Base-by-base conservation (phyloP, 1,140 invertebrate genomes). In the Lepidurus couesii region DNA sequence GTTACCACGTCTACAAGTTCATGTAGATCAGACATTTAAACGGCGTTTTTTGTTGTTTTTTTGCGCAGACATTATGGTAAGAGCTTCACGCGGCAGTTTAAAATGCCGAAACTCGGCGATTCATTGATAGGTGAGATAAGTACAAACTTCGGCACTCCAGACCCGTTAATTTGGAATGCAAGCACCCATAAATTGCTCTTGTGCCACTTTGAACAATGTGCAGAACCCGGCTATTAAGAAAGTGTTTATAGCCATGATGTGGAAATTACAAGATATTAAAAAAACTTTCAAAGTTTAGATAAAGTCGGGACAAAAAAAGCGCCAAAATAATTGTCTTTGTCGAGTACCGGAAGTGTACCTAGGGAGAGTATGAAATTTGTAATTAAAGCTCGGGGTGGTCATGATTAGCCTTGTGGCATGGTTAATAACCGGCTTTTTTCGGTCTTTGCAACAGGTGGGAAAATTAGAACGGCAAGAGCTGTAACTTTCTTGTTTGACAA, bases 361-460 rank as follows among this genome's bases (percentile, higher is more conserved):
- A 65, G 53, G 53, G 53, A 13, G 53, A 21, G 53, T 65, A 65
- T 65, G 53, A 65, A 65, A 65, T 65, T 65, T 65, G n/a, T 65
- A 21, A 65, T 65, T 65, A 65, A 65, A 65, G 53, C 53, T 65
- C 21, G 16, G 53, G 53, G 53, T 65, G 53, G 53, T 65, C 21
- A 65, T 65, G 53, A 65, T 65, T 65, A 65, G 53, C 53, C 53
- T 65, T 65, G 53, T 65, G 53, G 53, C 53, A 65, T 65, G 53
- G 53, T 65, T 65, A 65, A 65, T 65, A 65, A 65, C 53, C 53
- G 53, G 3, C 21, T 65, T 65, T 65, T 16, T 65, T 21, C 53
- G 16, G 16, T 65, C 21, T 65, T 65, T 21, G 16, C 53, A 11
- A 65, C 53, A 65, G 53, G 53, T 65, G 53, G 53, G 53, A 65